A percentile compares a stretch with the other conserved stretches of the same genome.
Evolutionary conservation across 2,113 vertebrate genomes (phyloP).

Genomic region (Mustela lutreola): DNA sequence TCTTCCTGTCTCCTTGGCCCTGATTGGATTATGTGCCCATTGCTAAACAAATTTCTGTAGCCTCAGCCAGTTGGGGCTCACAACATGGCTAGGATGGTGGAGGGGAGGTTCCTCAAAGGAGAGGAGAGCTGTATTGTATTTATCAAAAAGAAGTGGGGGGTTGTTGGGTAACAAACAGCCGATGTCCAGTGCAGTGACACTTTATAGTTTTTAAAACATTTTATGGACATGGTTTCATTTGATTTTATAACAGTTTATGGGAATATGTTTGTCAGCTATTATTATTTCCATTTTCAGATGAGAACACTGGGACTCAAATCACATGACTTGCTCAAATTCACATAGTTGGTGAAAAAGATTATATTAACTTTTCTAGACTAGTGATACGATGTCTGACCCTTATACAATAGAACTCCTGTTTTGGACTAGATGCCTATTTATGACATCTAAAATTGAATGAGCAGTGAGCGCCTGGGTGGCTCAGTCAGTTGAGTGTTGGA

Average conservation of each 20-base stretch:
- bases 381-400: neutral
- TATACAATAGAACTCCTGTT: neutral
- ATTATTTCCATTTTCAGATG: constrained; percentile 57
- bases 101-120: neutral
- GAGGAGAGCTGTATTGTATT: neutral
- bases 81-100: neutral
- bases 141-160: neutral
- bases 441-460: neutral
- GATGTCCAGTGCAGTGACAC: neutral
- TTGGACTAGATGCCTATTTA: neutral
- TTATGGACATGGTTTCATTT: constrained; percentile 27
- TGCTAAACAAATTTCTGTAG: neutral
- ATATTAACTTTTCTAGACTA: neutral
- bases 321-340: neutral
- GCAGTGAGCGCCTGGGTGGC: neutral
- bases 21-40: neutral
- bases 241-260: constrained; percentile 19
- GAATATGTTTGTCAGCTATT: constrained; percentile 12
- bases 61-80: neutral
- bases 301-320: neutral
- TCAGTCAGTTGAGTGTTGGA: neutral
- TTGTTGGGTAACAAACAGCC: neutral
- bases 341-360: neutral
- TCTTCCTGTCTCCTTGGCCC: neutral
- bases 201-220: constrained; percentile 27